These are phyloP conservation scores for Gadopsis bispinosus DNA, from an alignment of 2,797 vertebrate genomes.

Conservation along the genomic window DNA sequence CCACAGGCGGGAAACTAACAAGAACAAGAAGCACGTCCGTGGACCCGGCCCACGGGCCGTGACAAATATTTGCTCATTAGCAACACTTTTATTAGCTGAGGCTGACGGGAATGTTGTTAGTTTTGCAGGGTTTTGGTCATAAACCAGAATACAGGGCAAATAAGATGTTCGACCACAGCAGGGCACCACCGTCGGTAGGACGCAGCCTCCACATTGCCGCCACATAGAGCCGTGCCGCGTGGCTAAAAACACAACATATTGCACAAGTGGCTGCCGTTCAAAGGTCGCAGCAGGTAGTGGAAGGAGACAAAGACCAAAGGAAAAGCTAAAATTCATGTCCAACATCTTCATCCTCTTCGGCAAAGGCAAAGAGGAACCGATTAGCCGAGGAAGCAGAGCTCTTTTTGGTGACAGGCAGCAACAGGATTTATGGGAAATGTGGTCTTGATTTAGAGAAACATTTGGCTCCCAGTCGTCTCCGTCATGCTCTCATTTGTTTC, in stretches of 20 bases:
- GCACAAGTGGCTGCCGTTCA: not conserved
- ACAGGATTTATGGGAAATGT: constrained; percentile 54
- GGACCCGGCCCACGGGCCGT: too few relatives aligned
- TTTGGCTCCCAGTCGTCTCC: constrained; percentile 42
- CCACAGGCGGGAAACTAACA: too few relatives aligned
- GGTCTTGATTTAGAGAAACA: constrained; percentile 50
- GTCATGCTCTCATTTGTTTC: constrained; percentile 32
- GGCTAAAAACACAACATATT: not conserved
- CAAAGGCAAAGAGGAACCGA: constrained; percentile 34
- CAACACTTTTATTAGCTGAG: not conserved
- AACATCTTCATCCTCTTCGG: constrained; percentile 18
- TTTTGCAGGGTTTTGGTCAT: not conserved
- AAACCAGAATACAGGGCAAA: not conserved
- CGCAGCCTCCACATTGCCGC: not conserved
- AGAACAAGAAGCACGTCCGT: too few relatives aligned
- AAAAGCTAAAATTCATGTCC: not conserved
- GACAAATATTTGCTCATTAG: not conserved
- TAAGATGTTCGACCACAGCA: too few relatives aligned
- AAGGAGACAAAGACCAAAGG: not conserved
- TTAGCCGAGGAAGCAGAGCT: constrained; percentile 5
- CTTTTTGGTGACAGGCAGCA: constrained; percentile 27
- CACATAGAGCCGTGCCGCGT: not conserved
- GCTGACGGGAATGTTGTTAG: not conserved
- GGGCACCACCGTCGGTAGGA: not conserved
- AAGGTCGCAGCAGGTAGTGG: not conserved